Conservation (phyloP, 2,888 invertebrate species). For the Drosophila peninsularis region DNA sequence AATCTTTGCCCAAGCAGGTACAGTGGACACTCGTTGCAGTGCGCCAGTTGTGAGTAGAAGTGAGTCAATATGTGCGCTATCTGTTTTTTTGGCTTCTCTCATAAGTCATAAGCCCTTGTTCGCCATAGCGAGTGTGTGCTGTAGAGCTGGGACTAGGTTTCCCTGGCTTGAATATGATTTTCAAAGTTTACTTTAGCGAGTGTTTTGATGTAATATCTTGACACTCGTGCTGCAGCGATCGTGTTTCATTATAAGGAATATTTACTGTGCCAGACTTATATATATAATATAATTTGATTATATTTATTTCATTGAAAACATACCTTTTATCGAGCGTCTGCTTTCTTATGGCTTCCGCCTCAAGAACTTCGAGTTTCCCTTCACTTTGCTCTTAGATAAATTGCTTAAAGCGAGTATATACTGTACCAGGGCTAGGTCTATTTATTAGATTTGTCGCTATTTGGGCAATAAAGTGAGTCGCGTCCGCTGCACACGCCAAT, state of each 20-base stretch:
- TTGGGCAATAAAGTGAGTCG: constrained; percentile 33
- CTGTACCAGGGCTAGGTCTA: not conserved
- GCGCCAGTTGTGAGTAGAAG: not conserved
- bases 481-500: constrained; percentile 17
- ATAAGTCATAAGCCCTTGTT: not conserved
- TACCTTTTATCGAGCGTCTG: no score
- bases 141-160: not conserved
- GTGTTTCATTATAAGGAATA: not conserved
- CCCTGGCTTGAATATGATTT: not conserved
- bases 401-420: not conserved
- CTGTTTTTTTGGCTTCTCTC: not conserved
- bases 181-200: not conserved
- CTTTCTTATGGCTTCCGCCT: no score
- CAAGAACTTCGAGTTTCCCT: not conserved
- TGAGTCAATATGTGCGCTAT: not conserved
- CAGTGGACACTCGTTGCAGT: constrained; percentile 6
- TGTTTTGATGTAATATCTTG: not conserved
- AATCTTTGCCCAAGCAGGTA: not conserved
- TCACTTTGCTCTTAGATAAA: not conserved
- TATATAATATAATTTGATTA: no score
- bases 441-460: not conserved
- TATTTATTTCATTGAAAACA: no score
- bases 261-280: not conserved
- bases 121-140: no score
- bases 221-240: no score